phyloP scores from a whole-genome alignment of 2,797 vertebrate species.

The Lagothrix lagotricha region DNA sequence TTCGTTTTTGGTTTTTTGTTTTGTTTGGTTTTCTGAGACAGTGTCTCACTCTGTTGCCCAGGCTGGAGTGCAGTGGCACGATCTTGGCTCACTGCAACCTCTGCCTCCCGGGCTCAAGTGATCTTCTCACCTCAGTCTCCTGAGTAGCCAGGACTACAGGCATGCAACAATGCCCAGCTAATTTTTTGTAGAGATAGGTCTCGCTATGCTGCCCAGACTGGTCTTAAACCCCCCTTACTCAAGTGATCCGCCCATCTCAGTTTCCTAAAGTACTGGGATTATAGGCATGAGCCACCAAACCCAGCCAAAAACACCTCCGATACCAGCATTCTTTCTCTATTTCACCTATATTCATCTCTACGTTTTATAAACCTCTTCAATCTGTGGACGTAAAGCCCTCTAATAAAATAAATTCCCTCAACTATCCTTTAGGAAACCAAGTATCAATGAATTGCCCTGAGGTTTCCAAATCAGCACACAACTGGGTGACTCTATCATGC shows the following conservation, averaged over 20 bases:
- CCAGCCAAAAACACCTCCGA: neutral
- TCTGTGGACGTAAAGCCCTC: neutral
- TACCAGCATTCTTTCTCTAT: neutral
- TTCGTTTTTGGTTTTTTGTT: no score
- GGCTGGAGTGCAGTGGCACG: neutral
- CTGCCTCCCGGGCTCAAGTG: neutral
- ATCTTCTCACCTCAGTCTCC: neutral
- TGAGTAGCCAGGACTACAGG: neutral
- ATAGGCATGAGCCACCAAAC: neutral
- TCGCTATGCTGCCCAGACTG: neutral
- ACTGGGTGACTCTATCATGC: neutral
- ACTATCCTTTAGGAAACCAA: neutral
- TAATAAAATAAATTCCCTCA: neutral
- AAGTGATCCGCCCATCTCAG: neutral
- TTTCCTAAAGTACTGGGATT: neutral
- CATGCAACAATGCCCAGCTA: neutral
- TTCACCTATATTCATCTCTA: neutral
- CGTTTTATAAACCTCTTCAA: neutral
- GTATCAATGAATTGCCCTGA: neutral
- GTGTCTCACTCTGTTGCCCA: neutral
- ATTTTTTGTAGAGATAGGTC: neutral
- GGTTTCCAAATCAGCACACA: neutral
- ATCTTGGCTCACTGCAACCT: neutral
- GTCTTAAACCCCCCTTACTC: neutral
- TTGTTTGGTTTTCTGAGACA: neutral